Conservation (phyloP, 2,888 invertebrate species). For the Pheosia tremula region DNA sequence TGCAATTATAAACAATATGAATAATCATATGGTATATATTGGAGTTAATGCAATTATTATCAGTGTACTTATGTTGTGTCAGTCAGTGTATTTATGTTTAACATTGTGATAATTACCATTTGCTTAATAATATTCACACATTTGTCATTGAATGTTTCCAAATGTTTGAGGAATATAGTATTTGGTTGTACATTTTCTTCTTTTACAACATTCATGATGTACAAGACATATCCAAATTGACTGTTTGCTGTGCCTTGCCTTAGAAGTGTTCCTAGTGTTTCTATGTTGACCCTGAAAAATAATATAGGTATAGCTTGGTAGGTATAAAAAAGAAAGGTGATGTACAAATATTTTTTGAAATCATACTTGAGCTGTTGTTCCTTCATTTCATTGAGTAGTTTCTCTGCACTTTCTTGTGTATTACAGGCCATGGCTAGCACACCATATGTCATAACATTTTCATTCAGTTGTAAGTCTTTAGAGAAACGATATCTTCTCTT, state of each 20-base stretch:
- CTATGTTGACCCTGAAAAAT: slow-evolving; percentile 86
- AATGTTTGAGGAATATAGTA: slow-evolving; percentile 83
- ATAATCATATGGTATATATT: no score
- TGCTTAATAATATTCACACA: slow-evolving; percentile 74
- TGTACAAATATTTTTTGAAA: background rate
- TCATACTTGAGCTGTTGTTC: slow-evolving; percentile 85
- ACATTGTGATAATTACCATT: background rate
- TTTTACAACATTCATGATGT: slow-evolving; percentile 87
- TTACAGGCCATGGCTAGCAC: slow-evolving; percentile 92
- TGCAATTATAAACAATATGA: slow-evolving; percentile 40
- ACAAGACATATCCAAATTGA: slow-evolving; percentile 87
- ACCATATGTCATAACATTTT: slow-evolving; percentile 94
- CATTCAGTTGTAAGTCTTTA: slow-evolving; percentile 79
- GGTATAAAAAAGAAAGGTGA: background rate
- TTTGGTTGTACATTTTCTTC: slow-evolving; percentile 86
- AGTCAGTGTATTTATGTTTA: no score
- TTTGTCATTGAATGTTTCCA: slow-evolving; percentile 86
- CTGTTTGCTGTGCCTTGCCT: slow-evolving; percentile 84
- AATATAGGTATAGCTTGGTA: background rate
- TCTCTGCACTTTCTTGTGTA: slow-evolving; percentile 85
- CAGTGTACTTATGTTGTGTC: no score
- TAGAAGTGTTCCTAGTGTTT: slow-evolving; percentile 90
- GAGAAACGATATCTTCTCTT: slow-evolving; percentile 62
- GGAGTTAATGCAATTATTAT: no score
- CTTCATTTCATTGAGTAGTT: slow-evolving; percentile 89